Base-by-base conservation (phyloP, 2,797 vertebrate genomes). In the Neosilurus hyrtlii region DNA sequence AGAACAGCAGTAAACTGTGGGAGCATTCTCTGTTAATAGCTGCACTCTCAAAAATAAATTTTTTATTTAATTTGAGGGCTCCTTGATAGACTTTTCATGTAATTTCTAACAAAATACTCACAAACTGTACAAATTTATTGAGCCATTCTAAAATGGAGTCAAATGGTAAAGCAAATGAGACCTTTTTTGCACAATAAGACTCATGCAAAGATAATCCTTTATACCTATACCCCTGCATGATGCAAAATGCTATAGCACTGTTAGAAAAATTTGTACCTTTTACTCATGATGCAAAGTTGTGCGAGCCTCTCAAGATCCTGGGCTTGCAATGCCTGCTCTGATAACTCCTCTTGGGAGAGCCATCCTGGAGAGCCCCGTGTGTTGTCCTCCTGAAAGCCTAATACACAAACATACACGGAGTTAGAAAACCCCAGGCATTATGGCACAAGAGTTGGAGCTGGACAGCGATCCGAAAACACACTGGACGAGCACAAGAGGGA, bases 311-410 rank as follows among this genome's bases (percentile, higher is more conserved):
- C 95, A 83, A 92, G 89, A 88, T 94, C 93, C 91, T 92, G 90
- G 18, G 93, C 93, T 87, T 93, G 94, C 84, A 92, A 94, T 85
- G 93, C 93, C 91, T 95, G 94, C 87, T 94, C 93, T 80, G 91
- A 93, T 83, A 95, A 92, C 89, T 95, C 95, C 91, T 95, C 94
- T 82, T 92, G 91, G 80, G 91, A 89, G 2, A 91, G 87, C 92
- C 94, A 94, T 93, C 90, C 92, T 74, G 90, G 90, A 37, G 89
- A 92, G 88, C 93, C 94, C 91, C 90, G 87, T 4, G 43, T 89
- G 74, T 91, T 90, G 92, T 95, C 94, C 92, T 96, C 94, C 91
- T 95, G 96, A 92, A 95, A 94, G 90, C 95, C 95, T 95, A 94
- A 90, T 88, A 63, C 54, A 77, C 51, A 70, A 74, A 84, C 65